These are phyloP conservation scores for Macropodus opercularis DNA, from an alignment of 2,797 vertebrate genomes.

Conservation along the genomic window DNA sequence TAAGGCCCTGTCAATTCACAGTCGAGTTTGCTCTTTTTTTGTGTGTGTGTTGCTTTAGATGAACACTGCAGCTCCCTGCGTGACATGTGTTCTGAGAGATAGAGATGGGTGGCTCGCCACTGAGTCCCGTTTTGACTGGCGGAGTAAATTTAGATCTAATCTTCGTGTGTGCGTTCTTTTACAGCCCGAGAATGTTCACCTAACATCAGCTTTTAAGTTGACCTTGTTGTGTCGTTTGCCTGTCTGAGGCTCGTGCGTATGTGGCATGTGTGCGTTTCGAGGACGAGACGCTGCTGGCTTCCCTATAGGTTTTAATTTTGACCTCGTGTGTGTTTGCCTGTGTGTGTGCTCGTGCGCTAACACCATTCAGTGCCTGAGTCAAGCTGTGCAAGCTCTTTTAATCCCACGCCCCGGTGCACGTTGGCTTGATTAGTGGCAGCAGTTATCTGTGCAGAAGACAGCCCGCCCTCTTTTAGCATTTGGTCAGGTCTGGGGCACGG, in stretches of 20 bases:
- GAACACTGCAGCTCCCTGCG: constrained; percentile 57
- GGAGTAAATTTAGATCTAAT: constrained; percentile 77
- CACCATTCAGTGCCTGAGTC: constrained; percentile 84
- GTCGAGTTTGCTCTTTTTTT: constrained; percentile 53
- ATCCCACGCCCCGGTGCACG: constrained; percentile 91
- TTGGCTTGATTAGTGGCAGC: constrained; percentile 94
- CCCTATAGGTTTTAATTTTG: constrained; percentile 65
- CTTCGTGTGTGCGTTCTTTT: constrained; percentile 80
- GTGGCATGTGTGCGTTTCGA: constrained; percentile 61
- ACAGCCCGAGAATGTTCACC: constrained; percentile 69
- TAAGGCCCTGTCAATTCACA: constrained; percentile 65
- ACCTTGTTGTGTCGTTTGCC: constrained; percentile 80
- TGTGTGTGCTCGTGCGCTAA: constrained; percentile 62
- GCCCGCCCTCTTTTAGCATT: constrained; percentile 87
- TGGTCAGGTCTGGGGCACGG: constrained; percentile 87
- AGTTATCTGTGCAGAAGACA: constrained; percentile 93
- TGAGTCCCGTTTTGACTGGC: constrained; percentile 82
- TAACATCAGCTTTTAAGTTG: constrained; percentile 74
- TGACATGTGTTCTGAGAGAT: constrained; percentile 71
- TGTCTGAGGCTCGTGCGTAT: constrained; percentile 50
- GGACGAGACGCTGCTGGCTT: constrained; percentile 64
- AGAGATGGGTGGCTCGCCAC: constrained; percentile 69
- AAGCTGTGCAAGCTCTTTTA: constrained; percentile 89
- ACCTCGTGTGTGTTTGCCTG: constrained; percentile 35
- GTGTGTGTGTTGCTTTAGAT: constrained; percentile 54